Evolutionary conservation across 2,113 vertebrate genomes (phyloP).

Genomic region (Nasalis larvatus): DNA sequence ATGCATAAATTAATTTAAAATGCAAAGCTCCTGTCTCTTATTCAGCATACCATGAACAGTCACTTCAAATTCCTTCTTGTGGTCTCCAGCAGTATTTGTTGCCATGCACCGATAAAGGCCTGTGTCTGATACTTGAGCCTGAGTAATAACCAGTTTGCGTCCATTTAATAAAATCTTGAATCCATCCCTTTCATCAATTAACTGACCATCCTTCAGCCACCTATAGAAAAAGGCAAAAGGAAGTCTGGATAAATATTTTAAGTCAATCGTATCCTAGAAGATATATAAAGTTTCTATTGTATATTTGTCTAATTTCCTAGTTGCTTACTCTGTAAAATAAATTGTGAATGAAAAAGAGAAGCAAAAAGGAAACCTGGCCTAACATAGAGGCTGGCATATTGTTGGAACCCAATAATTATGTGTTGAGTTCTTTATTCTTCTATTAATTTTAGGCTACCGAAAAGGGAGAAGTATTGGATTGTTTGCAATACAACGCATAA

Average conservation of each 20-base stretch:
- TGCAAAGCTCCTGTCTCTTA: neutral
- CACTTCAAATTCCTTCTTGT: constrained; percentile 91
- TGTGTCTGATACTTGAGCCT: constrained; percentile 91
- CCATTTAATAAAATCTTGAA: constrained; percentile 87
- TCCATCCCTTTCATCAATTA: constrained; percentile 85
- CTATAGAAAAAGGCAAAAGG: constrained; percentile 80
- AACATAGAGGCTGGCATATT: neutral
- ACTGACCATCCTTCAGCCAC: constrained; percentile 93
- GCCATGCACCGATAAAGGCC: constrained; percentile 94
- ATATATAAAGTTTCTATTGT: neutral
- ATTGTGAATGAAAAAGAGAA: neutral
- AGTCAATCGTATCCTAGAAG: neutral
- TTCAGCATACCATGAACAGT: constrained; percentile 90
- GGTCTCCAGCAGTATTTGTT: constrained; percentile 91
- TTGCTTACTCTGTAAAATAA: neutral
- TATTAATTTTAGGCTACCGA: neutral
- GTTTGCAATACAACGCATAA: no score
- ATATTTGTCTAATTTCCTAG: neutral
- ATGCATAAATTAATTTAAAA: neutral
- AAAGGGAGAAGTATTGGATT: no score
- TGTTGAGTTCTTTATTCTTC: neutral
- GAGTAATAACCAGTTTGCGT: constrained; percentile 89
- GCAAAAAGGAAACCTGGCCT: neutral
- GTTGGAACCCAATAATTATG: neutral
- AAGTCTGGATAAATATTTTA: neutral